Evolutionary conservation across 2,113 vertebrate species (phyloP).

Genomic region (Stictonetta naevosa): DNA sequence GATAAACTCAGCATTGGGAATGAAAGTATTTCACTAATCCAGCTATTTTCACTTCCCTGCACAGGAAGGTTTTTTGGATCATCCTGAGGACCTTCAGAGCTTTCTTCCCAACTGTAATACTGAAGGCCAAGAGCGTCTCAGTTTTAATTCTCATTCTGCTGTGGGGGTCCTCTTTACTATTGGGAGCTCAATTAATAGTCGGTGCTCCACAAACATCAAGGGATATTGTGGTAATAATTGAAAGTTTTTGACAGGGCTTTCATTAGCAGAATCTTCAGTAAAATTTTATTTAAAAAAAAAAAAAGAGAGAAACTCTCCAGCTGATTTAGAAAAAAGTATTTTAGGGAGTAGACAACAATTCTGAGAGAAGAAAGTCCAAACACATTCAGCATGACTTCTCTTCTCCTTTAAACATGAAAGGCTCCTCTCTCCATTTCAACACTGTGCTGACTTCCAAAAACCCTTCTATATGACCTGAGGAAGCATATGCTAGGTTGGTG

Average conservation of each 20-base stretch:
- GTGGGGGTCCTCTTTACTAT: background rate
- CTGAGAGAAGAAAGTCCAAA: background rate
- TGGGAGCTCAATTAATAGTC: slow-evolving; percentile 17
- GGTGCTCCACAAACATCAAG: background rate
- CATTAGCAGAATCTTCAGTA: slow-evolving; percentile 36
- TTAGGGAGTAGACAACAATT: background rate
- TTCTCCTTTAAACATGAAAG: background rate
- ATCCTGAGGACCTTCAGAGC: background rate
- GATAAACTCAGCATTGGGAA: background rate
- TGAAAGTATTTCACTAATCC: background rate
- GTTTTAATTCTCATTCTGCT: background rate
- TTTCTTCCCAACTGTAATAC: background rate
- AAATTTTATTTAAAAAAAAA: background rate
- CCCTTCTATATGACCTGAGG: background rate
- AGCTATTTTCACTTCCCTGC: background rate
- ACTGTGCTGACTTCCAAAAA: background rate
- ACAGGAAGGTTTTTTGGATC: background rate
- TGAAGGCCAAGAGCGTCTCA: background rate
- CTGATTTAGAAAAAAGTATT: background rate
- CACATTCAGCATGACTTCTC: accelerated
- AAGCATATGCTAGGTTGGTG: background rate
- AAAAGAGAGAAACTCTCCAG: background rate
- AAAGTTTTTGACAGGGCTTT: slow-evolving; percentile 1
- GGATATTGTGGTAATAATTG: slow-evolving; percentile 11
- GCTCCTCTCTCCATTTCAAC: background rate